phyloP scores from a whole-genome alignment of 2,113 vertebrate genomes.

The Pristiophorus japonicus region DNA sequence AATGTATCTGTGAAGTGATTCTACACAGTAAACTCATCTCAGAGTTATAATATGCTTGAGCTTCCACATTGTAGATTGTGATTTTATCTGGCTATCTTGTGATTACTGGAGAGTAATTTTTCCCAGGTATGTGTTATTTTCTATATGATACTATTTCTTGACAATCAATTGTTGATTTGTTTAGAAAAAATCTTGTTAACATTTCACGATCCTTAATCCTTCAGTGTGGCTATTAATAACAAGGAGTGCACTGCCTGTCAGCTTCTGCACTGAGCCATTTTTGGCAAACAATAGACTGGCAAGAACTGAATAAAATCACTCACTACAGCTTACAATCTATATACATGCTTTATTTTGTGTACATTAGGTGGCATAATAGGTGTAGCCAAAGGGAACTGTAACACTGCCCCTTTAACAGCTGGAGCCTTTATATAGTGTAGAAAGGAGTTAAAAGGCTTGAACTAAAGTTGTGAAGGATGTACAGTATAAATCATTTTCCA shows the following conservation, averaged over 20 bases:
- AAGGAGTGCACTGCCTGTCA: too few species aligned
- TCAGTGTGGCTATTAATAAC: too few species aligned
- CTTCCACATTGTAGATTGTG: background rate
- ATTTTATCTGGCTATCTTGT: background rate
- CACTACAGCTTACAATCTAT: background rate
- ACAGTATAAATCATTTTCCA: background rate
- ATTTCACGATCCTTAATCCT: background rate
- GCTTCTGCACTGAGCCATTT: background rate
- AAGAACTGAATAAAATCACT: background rate
- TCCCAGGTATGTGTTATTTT: background rate
- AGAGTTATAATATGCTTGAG: background rate
- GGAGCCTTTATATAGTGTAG: background rate
- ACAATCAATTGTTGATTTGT: background rate
- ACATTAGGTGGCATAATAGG: background rate
- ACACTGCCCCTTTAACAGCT: background rate
- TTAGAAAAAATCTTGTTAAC: background rate
- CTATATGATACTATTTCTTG: background rate
- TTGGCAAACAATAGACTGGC: background rate
- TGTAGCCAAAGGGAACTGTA: background rate
- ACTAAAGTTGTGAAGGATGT: background rate
- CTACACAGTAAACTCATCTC: background rate
- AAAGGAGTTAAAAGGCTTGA: background rate
- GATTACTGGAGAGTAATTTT: background rate
- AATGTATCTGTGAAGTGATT: background rate
- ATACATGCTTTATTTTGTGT: background rate